Percentiles rank a stretch among this genome's conserved stretches.
These are phyloP conservation scores for Atractosteus spatula DNA, from an alignment of 2,113 vertebrate species.

Conservation along the genomic window DNA sequence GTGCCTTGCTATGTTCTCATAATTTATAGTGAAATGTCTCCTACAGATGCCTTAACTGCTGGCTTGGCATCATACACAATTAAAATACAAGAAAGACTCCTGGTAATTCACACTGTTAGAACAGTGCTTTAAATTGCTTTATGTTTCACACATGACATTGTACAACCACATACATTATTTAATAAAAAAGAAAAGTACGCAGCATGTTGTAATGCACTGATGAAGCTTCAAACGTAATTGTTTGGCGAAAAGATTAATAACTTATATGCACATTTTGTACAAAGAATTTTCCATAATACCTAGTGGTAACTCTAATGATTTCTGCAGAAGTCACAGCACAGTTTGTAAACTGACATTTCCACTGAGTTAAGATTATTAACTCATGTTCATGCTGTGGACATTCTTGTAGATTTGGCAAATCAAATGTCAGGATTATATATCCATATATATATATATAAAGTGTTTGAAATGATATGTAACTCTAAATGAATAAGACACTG, in stretches of 20 bases:
- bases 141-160: not conserved
- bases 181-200: not conserved
- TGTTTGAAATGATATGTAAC: constrained; percentile 25
- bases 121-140: not conserved
- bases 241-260: no score
- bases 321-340: no score
- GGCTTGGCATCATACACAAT: constrained; percentile 64
- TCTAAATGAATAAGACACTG: constrained; percentile 17
- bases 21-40: constrained; percentile 82
- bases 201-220: no score
- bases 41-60: constrained; percentile 91
- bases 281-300: no score
- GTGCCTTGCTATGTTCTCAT: constrained; percentile 72
- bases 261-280: no score
- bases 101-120: not conserved
- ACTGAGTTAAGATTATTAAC: no score
- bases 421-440: not conserved
- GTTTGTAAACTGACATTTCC: no score
- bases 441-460: not conserved
- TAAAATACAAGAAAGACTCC: constrained; percentile 39
- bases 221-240: no score
- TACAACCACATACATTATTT: not conserved
- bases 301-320: no score
- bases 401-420: constrained; percentile 23
- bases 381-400: no score